Evolutionary conservation across 2,113 vertebrate genomes (phyloP), one percentile per base, ranked within the genome.

Genomic region (Phycodurus eques): DNA sequence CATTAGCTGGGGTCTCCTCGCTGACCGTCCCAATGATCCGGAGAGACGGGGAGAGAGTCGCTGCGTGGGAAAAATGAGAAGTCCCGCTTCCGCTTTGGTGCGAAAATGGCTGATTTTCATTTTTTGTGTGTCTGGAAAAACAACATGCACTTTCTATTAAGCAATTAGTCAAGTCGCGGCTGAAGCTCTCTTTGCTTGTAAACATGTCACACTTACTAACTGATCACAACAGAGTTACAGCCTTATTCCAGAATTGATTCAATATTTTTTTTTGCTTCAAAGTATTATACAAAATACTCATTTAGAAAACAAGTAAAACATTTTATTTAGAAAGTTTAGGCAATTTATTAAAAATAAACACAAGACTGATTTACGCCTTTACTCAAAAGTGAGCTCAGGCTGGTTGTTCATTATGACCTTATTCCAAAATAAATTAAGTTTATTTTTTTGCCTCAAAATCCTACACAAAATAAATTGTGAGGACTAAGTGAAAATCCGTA

Each of bases 21-120:
- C 43, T 43, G 46, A 54, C 31, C 67, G 5, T 54, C 31, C 63
- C 27, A 8, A 33, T 60, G 27, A 60, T 43, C 39, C 20, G 39
- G 20, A 65, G 63, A 43, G 17, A 65, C 35, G 20, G 8, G n/a
- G 27, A 72, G 27, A 43, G 33, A 60, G 69, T n/a, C 5, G 11
- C n/a, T 80, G 31, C 67, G 60, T 67, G 82, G 57, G 57, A 13
- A 60, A 27, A 59, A 59, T 27, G 13, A 79, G 70, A 79, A 73
- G 69, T 73, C 65, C 62, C 51, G 64, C 43, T 43, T 46, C n/a
- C 2, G 15, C 43, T 47, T 66, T 47, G 64, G 43, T 66, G 64
- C 47, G 64, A 66, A 66, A 66, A 43, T 66, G 64, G n/a, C 43
- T 47, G n/a, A 47, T 47, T 66, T 47, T 27, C 43, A 66, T 66